phyloP scores from a whole-genome alignment of 2,888 invertebrate species.

The Microdon myrmicae region DNA sequence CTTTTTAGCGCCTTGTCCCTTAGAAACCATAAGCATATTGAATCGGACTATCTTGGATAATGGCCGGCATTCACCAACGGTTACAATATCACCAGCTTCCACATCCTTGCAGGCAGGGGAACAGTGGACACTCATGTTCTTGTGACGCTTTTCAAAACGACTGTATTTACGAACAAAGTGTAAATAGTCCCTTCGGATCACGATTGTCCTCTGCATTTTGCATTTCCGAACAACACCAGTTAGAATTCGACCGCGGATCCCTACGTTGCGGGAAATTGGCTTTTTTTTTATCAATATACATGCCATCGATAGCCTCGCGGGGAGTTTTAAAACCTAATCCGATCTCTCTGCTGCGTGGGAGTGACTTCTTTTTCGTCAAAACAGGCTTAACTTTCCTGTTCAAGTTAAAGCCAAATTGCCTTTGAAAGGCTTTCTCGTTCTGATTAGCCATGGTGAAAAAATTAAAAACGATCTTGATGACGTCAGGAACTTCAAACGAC shows the following conservation, averaged over 20 bases:
- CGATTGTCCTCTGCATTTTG: constrained; percentile 99
- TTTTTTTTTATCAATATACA: constrained; percentile 99
- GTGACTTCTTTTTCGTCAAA: constrained; percentile 77
- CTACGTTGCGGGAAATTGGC: constrained; percentile 98
- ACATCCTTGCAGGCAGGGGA: constrained; percentile 99
- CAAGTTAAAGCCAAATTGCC: constrained; percentile 88
- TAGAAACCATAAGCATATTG: constrained; percentile 97
- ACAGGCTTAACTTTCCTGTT: constrained; percentile 79
- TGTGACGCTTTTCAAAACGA: constrained; percentile 98
- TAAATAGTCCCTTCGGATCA: constrained; percentile 96
- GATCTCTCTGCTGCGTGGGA: constrained; percentile 86
- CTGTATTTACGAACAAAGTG: constrained; percentile 98
- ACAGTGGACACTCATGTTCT: constrained; percentile 98
- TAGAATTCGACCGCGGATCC: constrained; percentile 96
- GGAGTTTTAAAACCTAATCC: constrained; percentile 98
- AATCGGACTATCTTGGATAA: constrained; percentile 98
- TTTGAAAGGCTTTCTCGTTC: constrained; percentile 95
- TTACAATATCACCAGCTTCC: constrained; percentile 93
- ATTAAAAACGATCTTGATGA: no score
- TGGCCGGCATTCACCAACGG: constrained; percentile 98
- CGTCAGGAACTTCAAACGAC: no score
- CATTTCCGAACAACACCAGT: constrained; percentile 95
- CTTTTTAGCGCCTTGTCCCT: constrained; percentile 92
- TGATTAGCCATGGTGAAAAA: constrained; percentile 65
- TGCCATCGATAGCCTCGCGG: constrained; percentile 94